Base-by-base conservation (phyloP, 2,888 invertebrate genomes). In the Isoperla grammatica region DNA sequence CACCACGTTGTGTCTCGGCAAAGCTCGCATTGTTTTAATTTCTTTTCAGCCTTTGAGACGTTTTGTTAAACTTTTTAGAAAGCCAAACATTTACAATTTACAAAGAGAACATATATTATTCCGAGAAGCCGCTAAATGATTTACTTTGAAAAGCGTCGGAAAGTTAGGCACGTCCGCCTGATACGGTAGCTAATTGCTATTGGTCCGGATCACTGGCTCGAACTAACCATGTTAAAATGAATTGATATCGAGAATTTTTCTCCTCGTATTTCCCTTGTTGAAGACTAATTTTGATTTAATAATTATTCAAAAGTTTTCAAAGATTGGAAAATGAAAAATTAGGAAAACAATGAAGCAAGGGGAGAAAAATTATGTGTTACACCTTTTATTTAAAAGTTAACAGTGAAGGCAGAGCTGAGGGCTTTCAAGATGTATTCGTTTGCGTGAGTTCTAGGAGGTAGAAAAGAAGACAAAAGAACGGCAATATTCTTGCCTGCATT, bases 241-340 rank as follows among this genome's bases (percentile, higher is more conserved):
- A 61, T 61, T 61, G 61, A 61, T 61, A 61, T 58, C 58, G 55
- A 61, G 58, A 42, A 56, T 57, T 56, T 55, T 56, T 54, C 48
- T 40, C 50, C 19, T 40, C 45, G 22, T 48, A 29, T 56, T 43
- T 48, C 55, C 61, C 61, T 61, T 64, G 60, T 63, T 63, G 57
- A 62, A 67, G 68, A 66, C 68, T 72, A 73, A 74, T 74, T 73
- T 73, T 73, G 72, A 73, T 73, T 73, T 73, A 71, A 73, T 70
- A 73, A 61, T 71, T 70, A 70, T 69, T 67, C 63, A 59, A 60
- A 64, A 67, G 65, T 60, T 66, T 65, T 61, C 61, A 45, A 45
- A 29, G 53, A 50, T 58, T 45, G 58, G 42, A 55, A 60, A 62
- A 62, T 62, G 58, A 62, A 62, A 62, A 62, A 62, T 62, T 62